Evolutionary conservation across 2,113 vertebrate species (phyloP).

Genomic region (Columba livia): DNA sequence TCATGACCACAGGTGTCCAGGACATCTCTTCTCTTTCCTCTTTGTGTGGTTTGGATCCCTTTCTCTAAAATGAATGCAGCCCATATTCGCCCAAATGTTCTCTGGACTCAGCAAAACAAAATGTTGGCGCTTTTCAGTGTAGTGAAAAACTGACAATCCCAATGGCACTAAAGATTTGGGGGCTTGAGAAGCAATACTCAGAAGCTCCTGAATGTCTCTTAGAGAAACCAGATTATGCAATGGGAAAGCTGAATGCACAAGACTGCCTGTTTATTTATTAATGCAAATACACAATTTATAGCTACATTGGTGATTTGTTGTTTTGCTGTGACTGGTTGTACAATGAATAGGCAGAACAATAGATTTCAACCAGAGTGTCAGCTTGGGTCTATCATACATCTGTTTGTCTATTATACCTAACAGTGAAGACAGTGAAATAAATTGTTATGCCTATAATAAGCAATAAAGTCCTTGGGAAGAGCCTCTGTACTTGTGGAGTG

Average conservation of each 20-base stretch:
- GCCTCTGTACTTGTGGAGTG: neutral
- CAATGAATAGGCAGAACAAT: constrained; percentile 24
- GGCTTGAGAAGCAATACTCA: neutral
- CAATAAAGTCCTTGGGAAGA: constrained; percentile 2
- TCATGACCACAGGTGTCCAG: neutral
- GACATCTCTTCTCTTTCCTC: neutral
- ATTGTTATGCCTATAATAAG: constrained; percentile 11
- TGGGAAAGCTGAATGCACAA: neutral
- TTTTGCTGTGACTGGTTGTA: neutral
- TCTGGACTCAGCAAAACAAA: neutral
- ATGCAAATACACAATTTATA: constrained; percentile 44
- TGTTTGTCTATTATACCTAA: constrained; percentile 42
- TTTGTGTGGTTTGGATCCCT: neutral
- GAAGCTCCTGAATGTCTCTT: neutral
- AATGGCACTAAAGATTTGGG: neutral
- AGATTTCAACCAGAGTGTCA: constrained; percentile 43
- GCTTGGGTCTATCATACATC: constrained; percentile 6
- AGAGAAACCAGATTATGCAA: neutral
- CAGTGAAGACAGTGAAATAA: constrained; percentile 35
- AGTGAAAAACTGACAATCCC: neutral
- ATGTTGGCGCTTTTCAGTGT: neutral
- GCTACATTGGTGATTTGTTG: constrained; percentile 15
- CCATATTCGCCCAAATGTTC: neutral
- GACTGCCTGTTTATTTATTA: constrained; percentile 10
- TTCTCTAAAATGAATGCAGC: neutral